Evolutionary conservation across 2,888 invertebrate species (phyloP), one percentile per base, ranked within the genome.

Genomic region (Noctua janthe): DNA sequence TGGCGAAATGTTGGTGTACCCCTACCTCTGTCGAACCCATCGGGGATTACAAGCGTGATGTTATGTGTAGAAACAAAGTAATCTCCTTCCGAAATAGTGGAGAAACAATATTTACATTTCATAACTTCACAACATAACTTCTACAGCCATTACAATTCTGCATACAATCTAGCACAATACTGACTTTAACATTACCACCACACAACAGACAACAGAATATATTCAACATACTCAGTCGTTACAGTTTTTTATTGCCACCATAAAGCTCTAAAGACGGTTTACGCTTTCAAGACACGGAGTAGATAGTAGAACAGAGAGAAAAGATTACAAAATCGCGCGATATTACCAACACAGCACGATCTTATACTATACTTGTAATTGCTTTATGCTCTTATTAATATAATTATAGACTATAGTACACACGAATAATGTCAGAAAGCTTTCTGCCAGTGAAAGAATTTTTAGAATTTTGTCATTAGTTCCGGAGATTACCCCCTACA

Each of bases 251-350:
- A 92, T 86, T 83, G 76, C 81, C 23, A 35, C 78, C 86, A 84
- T 91, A 91, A 92, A 92, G 83, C 79, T 78, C 79, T 87, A 88
- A 89, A 84, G 82, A 84, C 86, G 76, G 64, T 74, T 88, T 74
- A 85, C 81, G 85, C 59, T 71, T 81, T 13, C 49, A 62, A 49
- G 29, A 23, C 47, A 78, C 11, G 3, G 70, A 81, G 29, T 56
- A 71, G 39, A 83, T 29, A 51, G 1, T 0, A 0, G 10, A 13
- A 56, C 78, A 83, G 84, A 83, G 67, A 15, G 11, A 1, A 35
- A 47, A 1, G 2, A 43, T 56, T 17, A 8, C 5, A 75, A 17
- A 17, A 47, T 17, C 20, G 51, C 20, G 35, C n/a, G 20, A 20
- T 54, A 5, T 49, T 6, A 54, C 7, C 20, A 20, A 20, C 20